Evolutionary conservation across 2,888 invertebrate genomes (phyloP), one percentile per base, ranked within the genome.

Genomic region (Caenorhabditis uteleia): DNA sequence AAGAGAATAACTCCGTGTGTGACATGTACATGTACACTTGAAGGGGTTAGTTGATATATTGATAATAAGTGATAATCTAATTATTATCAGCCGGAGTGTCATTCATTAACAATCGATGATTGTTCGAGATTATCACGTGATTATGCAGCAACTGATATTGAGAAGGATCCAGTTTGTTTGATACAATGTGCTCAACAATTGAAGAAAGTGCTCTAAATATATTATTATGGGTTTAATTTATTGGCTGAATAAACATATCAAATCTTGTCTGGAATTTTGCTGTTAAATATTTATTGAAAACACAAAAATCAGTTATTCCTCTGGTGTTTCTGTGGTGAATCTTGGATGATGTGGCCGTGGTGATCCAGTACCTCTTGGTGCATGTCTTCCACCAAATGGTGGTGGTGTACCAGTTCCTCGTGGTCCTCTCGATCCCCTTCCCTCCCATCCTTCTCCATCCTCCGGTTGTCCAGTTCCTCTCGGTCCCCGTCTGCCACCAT

Each of bases 1-100:
- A 78, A 77, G 43, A 48, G 79, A 31, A 77, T 83, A 16, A 83
- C 80, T 4, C 83, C 83, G 2, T 83, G 83, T 47, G 74, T 83
- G 16, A 76, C 81, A 2, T 83, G 83, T 49, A 83, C 83, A n/a
- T 83, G 83, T 45, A 83, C 83, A 2, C 47, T 74, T 0, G 81
- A 83, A 59, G 83, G 83, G 26, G 80, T 79, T 26, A 51, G 70
- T n/a, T 6, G 26, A 49, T 14, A 10, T 33, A 25, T 12, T 6
- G 18, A 16, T 31, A 31, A 14, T 16, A 31, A 6, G 27, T n/a
- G 6, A n/a, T 8, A 6, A 46, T 29, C 16, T 18, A 7, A 29
- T 14, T 7, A 43, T 66, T 74, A 58, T 50, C n/a, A 78, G 69
- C 69, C 80, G 8, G 81, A 82, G 61, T 82, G 82, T 45, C 82